A percentile compares a stretch with the other conserved stretches of the same genome.
Conservation (phyloP, 2,888 invertebrate genomes). For the Himalopsyche kuldschensis region DNA sequence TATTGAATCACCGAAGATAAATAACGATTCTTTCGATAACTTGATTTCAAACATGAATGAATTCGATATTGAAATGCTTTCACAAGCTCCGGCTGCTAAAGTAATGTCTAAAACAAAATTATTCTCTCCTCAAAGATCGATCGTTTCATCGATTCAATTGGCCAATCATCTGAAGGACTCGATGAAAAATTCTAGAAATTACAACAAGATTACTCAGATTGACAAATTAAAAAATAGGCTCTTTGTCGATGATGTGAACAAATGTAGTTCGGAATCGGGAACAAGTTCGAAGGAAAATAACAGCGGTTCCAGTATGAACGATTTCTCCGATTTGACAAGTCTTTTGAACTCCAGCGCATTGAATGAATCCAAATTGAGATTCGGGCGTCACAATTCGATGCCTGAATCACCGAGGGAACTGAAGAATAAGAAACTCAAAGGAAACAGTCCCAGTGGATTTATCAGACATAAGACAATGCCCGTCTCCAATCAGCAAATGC, state of each 20-base stretch:
- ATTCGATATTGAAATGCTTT: slow-evolving; percentile 51
- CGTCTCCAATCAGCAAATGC: not conserved
- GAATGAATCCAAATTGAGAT: slow-evolving; percentile 45
- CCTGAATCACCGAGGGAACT: slow-evolving; percentile 52
- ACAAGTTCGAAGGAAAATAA: not conserved
- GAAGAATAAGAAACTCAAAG: not conserved
- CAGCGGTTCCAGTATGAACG: not conserved
- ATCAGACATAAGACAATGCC: slow-evolving; percentile 57
- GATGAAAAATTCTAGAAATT: not conserved
- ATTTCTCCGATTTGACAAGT: slow-evolving; percentile 16
- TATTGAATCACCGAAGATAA: slow-evolving; percentile 45
- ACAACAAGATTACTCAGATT: not conserved
- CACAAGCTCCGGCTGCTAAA: slow-evolving; percentile 46
- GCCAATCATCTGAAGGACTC: slow-evolving; percentile 3
- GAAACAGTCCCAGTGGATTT: slow-evolving; percentile 48
- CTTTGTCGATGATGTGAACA: not conserved
- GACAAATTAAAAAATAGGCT: not conserved
- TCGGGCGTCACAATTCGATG: slow-evolving; percentile 55
- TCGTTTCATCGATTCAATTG: not conserved
- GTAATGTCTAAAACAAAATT: not conserved
- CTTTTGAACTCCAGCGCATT: slow-evolving; percentile 31
- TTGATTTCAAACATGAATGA: slow-evolving; percentile 55
- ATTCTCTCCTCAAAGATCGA: not conserved
- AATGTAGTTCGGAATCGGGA: not conserved
- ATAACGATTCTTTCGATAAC: slow-evolving; percentile 57